Percentiles rank a stretch among this genome's conserved stretches.
Evolutionary conservation across 2,113 vertebrate genomes (phyloP).

Genomic region (Anas platyrhynchos): DNA sequence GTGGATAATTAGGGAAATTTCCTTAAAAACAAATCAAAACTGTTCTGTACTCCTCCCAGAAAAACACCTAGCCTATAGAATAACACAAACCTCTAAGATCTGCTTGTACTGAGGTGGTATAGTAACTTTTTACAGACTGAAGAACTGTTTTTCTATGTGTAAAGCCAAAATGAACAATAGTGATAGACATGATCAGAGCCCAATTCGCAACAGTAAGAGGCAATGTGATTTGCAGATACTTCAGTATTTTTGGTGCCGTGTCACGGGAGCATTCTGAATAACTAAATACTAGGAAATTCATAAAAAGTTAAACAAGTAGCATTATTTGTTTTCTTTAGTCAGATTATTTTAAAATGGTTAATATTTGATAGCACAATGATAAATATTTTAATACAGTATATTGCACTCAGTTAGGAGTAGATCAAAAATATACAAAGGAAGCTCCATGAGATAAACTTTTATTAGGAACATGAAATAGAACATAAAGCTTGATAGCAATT

Average conservation of each 20-base stretch:
- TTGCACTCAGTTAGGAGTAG: conserved; percentile 71
- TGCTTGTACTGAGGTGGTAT: background rate
- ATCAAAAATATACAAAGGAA: conserved; percentile 75
- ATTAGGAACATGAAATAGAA: conserved; percentile 76
- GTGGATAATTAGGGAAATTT: background rate
- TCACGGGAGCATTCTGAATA: background rate
- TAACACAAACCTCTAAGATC: background rate
- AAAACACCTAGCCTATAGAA: background rate
- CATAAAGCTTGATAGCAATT: conserved; percentile 81
- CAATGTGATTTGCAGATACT: background rate
- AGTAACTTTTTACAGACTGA: background rate
- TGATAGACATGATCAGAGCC: background rate
- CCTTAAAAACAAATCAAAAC: background rate
- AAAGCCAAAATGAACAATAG: background rate
- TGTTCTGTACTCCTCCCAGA: background rate
- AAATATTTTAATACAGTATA: conserved; percentile 82
- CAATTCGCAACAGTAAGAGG: background rate
- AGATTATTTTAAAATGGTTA: conserved; percentile 74
- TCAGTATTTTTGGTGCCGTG: background rate
- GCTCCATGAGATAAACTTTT: conserved; percentile 78
- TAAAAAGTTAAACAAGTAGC: conserved; percentile 73
- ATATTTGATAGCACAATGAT: conserved; percentile 80
- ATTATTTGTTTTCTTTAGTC: conserved; percentile 76
- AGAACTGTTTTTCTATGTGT: background rate
- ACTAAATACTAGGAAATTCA: conserved; percentile 58